A percentile compares a stretch with the other conserved stretches of the same genome.
phyloP scores from a whole-genome alignment of 2,797 vertebrate genomes.

The Acanthurus lineatus region DNA sequence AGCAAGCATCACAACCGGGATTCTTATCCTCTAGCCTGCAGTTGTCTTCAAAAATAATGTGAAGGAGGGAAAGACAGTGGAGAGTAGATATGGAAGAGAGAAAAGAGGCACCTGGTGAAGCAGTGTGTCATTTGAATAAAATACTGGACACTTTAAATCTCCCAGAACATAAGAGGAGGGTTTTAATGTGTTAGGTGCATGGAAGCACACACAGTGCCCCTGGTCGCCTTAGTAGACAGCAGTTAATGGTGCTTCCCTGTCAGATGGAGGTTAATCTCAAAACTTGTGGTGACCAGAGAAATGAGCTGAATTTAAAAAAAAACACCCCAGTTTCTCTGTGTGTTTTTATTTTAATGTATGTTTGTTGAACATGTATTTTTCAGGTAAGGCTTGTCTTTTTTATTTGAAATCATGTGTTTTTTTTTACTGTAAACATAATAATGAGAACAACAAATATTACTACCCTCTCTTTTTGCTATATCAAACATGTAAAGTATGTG shows the following conservation, averaged over 20 bases:
- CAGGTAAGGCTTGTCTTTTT: neutral
- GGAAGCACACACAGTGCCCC: slow-evolving; percentile 73
- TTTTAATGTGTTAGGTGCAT: slow-evolving; percentile 78
- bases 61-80: slow-evolving; percentile 44
- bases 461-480: neutral
- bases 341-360: slow-evolving; percentile 16
- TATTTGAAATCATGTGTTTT: slow-evolving; percentile 16
- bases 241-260: slow-evolving; percentile 72
- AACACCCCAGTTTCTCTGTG: slow-evolving; percentile 6
- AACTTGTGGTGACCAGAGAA: slow-evolving; percentile 77
- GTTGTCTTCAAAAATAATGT: slow-evolving; percentile 86
- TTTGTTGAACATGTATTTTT: slow-evolving; percentile 19
- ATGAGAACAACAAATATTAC: neutral
- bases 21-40: slow-evolving; percentile 86
- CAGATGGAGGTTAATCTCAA: slow-evolving; percentile 82
- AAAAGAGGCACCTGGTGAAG: slow-evolving; percentile 79
- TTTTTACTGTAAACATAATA: slow-evolving; percentile 5
- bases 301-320: slow-evolving; percentile 62
- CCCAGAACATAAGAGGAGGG: slow-evolving; percentile 78
- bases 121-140: slow-evolving; percentile 84
- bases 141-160: slow-evolving; percentile 84
- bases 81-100: slow-evolving; percentile 64
- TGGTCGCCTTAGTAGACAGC: slow-evolving; percentile 64
- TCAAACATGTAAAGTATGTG: neutral
- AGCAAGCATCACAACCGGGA: slow-evolving; percentile 74